Base-by-base conservation (phyloP, 2,888 invertebrate genomes). In the Dyspetes luteomarginatus region DNA sequence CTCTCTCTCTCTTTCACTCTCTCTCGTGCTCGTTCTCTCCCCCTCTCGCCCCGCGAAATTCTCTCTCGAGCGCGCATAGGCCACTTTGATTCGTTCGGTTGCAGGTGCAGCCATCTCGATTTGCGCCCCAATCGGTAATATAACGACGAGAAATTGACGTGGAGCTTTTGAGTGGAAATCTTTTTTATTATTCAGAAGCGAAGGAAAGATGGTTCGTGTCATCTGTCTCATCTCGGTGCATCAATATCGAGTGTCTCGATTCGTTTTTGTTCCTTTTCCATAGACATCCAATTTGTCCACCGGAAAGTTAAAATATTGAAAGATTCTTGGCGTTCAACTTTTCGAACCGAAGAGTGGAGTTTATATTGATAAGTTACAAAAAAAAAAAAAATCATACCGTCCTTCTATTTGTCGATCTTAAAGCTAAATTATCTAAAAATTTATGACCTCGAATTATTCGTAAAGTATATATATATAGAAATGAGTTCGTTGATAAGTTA, bases 111-210 rank as follows among this genome's bases (percentile, higher is more conserved):
- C 43, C 50, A 24, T 48, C 55, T 9, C 15, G 36, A 3, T 9
- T 55, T n/a, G 19, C 9, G 17, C 17, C 48, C 17, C 48, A 17
- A 48, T 45, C 48, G 41, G 36, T 50, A 50, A 60, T 43, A 24
- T 30, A 55, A 30, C 45, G 73, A 68, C 41, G 62, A 17, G 17
- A 26, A 72, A 76, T 76, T 72, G 72, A 76, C 76, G 43, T 36
- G 30, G 26, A 60, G 43, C 80, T 50, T 75, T 76, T 60, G 36
- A 55, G 43, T 19, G 36, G 48, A 36, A 52, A 65, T 52, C 50
- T 52, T 75, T 48, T 75, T 65, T 43, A 76, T 76, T 81, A 76
- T 76, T 81, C 76, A 72, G n/a, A 24, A 76, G 60, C 58, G 50
- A 50, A 28, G 71, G 60, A 75, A 64, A 60, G 80, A 62, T 52